A percentile compares a stretch with the other conserved stretches of the same genome.
phyloP scores from a whole-genome alignment of 2,797 vertebrate species.

The Tauraco hartlaubi region DNA sequence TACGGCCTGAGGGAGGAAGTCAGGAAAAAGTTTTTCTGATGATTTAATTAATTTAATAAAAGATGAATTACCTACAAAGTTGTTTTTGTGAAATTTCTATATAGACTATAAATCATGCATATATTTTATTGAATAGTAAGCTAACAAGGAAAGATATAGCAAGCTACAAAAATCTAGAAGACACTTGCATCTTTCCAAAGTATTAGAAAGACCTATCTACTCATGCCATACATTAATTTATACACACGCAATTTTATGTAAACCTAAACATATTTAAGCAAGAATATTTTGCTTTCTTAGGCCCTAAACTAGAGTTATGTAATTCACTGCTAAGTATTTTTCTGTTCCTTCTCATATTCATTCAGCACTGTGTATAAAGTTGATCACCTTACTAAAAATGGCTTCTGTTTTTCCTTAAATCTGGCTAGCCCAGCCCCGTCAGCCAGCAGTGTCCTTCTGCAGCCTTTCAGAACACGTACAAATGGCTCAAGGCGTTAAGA shows the following conservation, averaged over 20 bases:
- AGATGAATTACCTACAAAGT: not conserved
- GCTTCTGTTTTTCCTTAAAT: slow-evolving; percentile 14
- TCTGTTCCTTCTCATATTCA: not conserved
- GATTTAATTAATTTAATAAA: slow-evolving; percentile 29
- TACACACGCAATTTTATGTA: not conserved
- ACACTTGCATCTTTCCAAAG: not conserved
- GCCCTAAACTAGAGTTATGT: not conserved
- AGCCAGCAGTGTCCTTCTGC: not conserved
- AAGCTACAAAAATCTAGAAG: not conserved
- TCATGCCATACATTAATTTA: not conserved
- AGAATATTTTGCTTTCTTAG: not conserved
- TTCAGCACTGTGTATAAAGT: not conserved
- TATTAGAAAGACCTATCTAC: not conserved
- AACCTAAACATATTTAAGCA: not conserved
- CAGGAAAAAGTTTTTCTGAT: not conserved
- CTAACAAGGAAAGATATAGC: not conserved
- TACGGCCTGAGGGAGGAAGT: not conserved
- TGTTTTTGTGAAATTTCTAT: not conserved
- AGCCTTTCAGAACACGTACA: not conserved
- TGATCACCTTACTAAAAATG: not conserved
- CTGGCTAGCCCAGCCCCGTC: not conserved
- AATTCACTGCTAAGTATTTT: not conserved
- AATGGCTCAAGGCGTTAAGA: slow-evolving; percentile 74
- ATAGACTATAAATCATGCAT: not conserved
- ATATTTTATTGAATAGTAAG: not conserved